Base-by-base conservation (phyloP, 2,888 invertebrate species). In the Reticulitermes lucifugus region DNA sequence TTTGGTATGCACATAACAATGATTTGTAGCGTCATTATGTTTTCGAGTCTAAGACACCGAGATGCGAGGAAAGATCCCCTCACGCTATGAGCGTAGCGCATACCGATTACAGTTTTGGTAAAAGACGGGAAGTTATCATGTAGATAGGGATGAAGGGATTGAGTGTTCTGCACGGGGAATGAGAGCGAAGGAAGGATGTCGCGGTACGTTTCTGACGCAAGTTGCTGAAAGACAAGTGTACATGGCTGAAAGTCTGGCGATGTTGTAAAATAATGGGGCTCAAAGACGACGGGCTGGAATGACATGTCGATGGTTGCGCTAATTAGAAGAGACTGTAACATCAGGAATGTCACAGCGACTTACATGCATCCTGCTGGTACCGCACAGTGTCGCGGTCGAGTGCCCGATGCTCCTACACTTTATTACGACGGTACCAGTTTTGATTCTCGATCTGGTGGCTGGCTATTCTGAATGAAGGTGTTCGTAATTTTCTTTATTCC, bases 1-100 rank as follows among this genome's bases (percentile, higher is more conserved):
- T 71, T 41, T 73, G 73, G 73, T 73, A 73, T 73, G 73, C 73
- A 73, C 41, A 73, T 73, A 73, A 73, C 41, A 73, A 73, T 73
- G 73, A 73, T 73, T 73, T 73, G 73, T 73, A 73, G 73, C 41
- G 21, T 73, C 73, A 41, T 73, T 73, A 73, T 41, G 41, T 9
- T 65, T n/a, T n/a, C 5, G 65, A 25, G 65, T n/a, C 5, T 25
- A 25, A 65, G 65, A n/a, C 65, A 7, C 14, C 65, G n/a, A 41
- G 73, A 29, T 6, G 29, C 25, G 41, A 29, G 35, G 35, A 18
- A 71, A 41, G 73, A 35, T 21, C 21, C 73, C 73, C 41, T 73
- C 18, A 29, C 35, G 29, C 41, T 41, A 41, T 41, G 7, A 41
- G 35, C 21, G 35, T 41, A 73, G 22, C 12, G 41, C 35, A 73